Base-by-base conservation (phyloP, 2,888 invertebrate genomes). In the Patella caerulea region DNA sequence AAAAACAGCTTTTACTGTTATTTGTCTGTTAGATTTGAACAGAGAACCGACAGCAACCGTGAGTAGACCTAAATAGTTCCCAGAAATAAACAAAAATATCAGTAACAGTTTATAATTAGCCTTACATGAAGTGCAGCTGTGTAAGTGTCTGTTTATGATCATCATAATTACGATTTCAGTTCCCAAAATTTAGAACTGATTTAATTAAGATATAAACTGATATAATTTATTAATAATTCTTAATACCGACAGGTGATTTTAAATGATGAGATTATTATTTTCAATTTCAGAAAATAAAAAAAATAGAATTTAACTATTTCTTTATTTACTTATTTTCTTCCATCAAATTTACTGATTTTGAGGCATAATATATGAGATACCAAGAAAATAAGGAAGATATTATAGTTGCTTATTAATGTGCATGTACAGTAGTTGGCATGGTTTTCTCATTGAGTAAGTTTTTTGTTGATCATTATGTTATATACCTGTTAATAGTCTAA, bases 21-120 rank as follows among this genome's bases (percentile, higher is more conserved):
- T 96, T 78, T 94, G 95, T 78, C 94, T 95, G 7, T 93, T 96
- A 84, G 97, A 97, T 92, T 93, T 97, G 83, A 97, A 97, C 93
- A 71, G 78, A 29, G 86, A 88, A 65, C 87, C 88, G 7, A 80
- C 82, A 71, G 84, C 84, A 17, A 54, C 79, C 34, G 86, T 87
- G 79, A 81, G 82, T 80, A 34, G 11, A 45, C 45, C 45, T 45
- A 45, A 45, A 65, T 65, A 19, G 14, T 12, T 19, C n/a, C n/a
- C n/a, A 19, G 19, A 65, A 65, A 19, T 19, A 65, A n/a, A 65
- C n/a, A n/a, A n/a, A 65, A n/a, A 19, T 65, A n/a, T 65, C 65
- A 65, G 19, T 65, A n/a, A 65, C 65, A n/a, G 65, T 65, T n/a
- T 65, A 65, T 65, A 19, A 65, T 65, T 19, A 65, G 65, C 19